These are phyloP conservation scores for Falco biarmicus DNA, from an alignment of 2,797 vertebrate species.

Conservation along the genomic window DNA sequence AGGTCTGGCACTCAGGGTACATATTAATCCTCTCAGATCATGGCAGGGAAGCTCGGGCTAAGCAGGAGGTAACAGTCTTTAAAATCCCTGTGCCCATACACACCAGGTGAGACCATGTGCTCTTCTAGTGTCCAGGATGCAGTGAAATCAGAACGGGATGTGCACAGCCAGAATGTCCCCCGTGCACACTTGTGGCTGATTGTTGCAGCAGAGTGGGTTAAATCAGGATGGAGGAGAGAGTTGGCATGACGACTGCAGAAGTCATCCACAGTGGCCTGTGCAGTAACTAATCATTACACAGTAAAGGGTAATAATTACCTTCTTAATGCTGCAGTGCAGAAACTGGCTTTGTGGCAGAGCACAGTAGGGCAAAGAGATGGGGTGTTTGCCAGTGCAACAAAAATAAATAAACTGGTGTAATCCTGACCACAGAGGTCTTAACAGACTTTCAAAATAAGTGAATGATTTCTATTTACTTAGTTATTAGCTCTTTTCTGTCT, in stretches of 20 bases:
- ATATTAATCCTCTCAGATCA: background rate
- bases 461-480: background rate
- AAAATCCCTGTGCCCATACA: background rate
- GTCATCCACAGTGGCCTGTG: background rate
- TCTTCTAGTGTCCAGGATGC: background rate
- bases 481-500: background rate
- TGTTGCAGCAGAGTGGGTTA: background rate
- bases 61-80: background rate
- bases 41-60: background rate
- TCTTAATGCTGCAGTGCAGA: background rate
- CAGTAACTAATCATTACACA: slow-evolving; percentile 2
- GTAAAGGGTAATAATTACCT: background rate
- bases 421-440: background rate
- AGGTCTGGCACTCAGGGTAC: background rate
- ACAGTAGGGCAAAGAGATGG: background rate
- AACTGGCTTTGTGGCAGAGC: background rate
- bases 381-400: background rate
- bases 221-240: background rate
- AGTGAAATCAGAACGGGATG: background rate
- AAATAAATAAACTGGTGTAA: background rate
- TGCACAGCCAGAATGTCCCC: background rate
- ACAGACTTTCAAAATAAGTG: background rate
- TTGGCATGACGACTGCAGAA: background rate
- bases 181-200: background rate
- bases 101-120: rapidly evolving